Evolutionary conservation across 2,888 invertebrate genomes (phyloP).

Genomic region (Malthinus flaveolus): DNA sequence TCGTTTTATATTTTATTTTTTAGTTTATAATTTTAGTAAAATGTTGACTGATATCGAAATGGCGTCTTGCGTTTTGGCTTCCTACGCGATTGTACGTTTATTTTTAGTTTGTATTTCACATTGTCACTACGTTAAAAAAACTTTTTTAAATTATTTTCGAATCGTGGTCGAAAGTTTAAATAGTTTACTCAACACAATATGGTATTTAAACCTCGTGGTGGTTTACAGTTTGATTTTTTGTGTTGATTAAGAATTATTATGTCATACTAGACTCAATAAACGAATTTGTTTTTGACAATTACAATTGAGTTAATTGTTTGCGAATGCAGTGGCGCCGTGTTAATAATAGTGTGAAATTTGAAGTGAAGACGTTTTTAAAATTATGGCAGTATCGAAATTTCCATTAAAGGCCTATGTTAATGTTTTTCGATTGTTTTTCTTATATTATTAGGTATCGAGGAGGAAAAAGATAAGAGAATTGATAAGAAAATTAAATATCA

Average conservation of each 20-base stretch:
- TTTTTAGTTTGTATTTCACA: slow-evolving; percentile 18
- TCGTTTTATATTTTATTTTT: neutral
- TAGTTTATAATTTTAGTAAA: slow-evolving; percentile 2
- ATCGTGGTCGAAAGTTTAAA: neutral
- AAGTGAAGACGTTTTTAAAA: too few species aligned
- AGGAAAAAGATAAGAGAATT: slow-evolving; percentile 11
- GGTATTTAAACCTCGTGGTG: neutral
- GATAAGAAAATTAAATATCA: slow-evolving; percentile 10
- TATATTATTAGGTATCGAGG: neutral
- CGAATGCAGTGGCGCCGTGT: too few species aligned
- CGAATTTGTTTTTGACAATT: too few species aligned
- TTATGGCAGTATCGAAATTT: too few species aligned
- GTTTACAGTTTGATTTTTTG: neutral
- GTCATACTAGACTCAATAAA: too few species aligned
- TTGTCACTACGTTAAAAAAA: slow-evolving; percentile 9
- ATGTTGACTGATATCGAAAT: slow-evolving; percentile 10
- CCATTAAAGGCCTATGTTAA: too few species aligned
- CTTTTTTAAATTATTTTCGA: neutral
- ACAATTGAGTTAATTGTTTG: too few species aligned
- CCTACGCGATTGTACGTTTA: slow-evolving; percentile 19
- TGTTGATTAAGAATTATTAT: neutral
- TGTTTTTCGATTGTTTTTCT: too few species aligned
- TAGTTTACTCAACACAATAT: too few species aligned
- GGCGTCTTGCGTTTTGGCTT: slow-evolving; percentile 23
- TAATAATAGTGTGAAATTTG: too few species aligned